Evolutionary conservation across 2,113 vertebrate species (phyloP), one percentile per base, ranked within the genome.

Genomic region (Montifringilla adamsi): DNA sequence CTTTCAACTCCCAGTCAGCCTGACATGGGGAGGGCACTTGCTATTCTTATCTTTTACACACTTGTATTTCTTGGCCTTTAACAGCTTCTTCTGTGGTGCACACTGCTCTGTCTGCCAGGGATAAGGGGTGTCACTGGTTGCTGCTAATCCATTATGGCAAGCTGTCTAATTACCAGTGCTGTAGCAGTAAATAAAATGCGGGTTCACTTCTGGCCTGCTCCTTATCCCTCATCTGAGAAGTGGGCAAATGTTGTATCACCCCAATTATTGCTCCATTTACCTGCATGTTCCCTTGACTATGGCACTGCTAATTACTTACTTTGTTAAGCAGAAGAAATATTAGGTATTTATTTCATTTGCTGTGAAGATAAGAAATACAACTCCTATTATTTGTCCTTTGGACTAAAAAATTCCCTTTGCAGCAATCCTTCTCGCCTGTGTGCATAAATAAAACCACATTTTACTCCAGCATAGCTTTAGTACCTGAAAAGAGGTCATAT

Each of bases 181-280:
- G 73, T 31, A 63, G 90, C 80, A 81, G 94, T 96, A 95, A 97
- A 97, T 97, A 96, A 94, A 94, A 94, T 87, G 73, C 0, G 1
- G 95, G 89, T 93, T 93, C 94, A 87, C 86, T 96, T 78, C 89
- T 59, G 87, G 86, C 60, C 89, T 94, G 91, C 96, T 97, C 94
- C 89, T 97, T 97, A 96, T 93, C 91, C 93, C 86, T 97, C 89
- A 94, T 93, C 86, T 93, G 80, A 96, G 86, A 93, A 96, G 93
- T 84, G 94, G 95, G 91, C 86, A 93, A 93, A 92, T 95, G 95
- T 91, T 94, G 91, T 90, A 94, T 96, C 96, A 97, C 95, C 94
- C 91, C 96, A 96, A 93, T 96, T 96, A 97, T 95, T 94, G 93
- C 91, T 94, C 91, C 93, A 90, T 94, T 97, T 96, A 91, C 95